Evolutionary conservation across 2,888 invertebrate species (phyloP), one percentile per base, ranked within the genome.

Genomic region (Tinea semifulvella): DNA sequence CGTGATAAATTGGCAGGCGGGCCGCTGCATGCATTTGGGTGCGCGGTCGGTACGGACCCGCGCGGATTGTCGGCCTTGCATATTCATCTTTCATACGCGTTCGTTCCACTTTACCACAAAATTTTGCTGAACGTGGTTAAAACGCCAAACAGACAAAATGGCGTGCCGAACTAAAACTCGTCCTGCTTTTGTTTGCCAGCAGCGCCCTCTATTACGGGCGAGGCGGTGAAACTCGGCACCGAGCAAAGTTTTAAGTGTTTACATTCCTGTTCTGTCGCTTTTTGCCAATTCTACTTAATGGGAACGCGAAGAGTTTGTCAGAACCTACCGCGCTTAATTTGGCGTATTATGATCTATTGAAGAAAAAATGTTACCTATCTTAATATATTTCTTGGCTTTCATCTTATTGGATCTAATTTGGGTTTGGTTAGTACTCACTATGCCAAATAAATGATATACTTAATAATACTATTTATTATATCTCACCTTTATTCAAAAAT

Each of bases 241-340:
- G 65, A 63, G 67, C 58, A 71, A 76, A 76, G 71, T 77, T 76
- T 77, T 73, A 75, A 77, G 76, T 77, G 75, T 75, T 77, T 77
- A 75, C 71, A 74, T 73, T 77, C 66, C 67, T 68, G 73, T 73
- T 72, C 69, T 67, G 72, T 68, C 68, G 74, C 75, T 74, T 75
- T 76, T 76, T 75, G 71, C 73, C 71, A 68, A 76, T 71, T 70
- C 65, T 65, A 68, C 65, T 69, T 72, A 73, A 75, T 72, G 64
- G 71, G 62, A 62, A 70, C 65, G 65, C 62, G 60, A 65, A 53
- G 62, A 70, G 66, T 64, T 68, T 61, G 58, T 63, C 60, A 14
- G 42, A 17, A 36, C 18, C 17, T 36, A 36, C n/a, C 68, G 64
- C 67, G 63, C 69, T 74, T 72, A 72, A 75, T 75, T 74, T 63